phyloP scores from a whole-genome alignment of 2,888 invertebrate genomes.

The Oscheius sp. region DNA sequence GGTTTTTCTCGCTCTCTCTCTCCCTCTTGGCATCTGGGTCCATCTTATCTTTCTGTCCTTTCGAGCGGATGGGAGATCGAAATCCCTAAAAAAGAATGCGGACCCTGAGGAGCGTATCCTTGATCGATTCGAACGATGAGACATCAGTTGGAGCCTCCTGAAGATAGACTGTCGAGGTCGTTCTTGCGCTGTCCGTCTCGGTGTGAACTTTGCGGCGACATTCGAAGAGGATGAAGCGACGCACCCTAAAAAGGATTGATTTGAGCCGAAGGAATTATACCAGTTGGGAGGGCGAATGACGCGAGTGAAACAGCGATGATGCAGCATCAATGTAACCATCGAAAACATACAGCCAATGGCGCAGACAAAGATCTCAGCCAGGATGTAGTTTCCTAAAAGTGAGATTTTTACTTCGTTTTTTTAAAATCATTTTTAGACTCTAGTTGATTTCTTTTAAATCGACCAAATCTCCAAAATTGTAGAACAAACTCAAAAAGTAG shows the following conservation, averaged over 20 bases:
- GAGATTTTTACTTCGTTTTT: neutral
- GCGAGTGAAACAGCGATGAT: slow-evolving; percentile 30
- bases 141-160: neutral
- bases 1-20: neutral
- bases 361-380: slow-evolving; percentile 33
- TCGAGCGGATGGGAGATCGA: neutral
- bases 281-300: slow-evolving; percentile 23
- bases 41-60: neutral
- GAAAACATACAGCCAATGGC: slow-evolving; percentile 25
- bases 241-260: slow-evolving; percentile 10
- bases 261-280: slow-evolving; percentile 12
- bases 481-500: too few relatives aligned
- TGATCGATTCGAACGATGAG: neutral
- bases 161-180: neutral
- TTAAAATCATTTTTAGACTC: too few relatives aligned
- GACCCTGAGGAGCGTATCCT: slow-evolving; percentile 15
- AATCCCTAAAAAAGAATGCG: neutral
- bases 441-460: too few relatives aligned
- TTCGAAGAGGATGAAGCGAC: slow-evolving; percentile 17
- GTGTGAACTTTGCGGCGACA: neutral
- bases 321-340: slow-evolving; percentile 12
- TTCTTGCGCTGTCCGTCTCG: neutral
- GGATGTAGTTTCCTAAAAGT: slow-evolving; percentile 32
- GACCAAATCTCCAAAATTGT: neutral
- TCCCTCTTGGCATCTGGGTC: neutral